These are phyloP conservation scores for Mormyrus lacerda DNA, from an alignment of 2,113 vertebrate genomes.

Conservation along the genomic window DNA sequence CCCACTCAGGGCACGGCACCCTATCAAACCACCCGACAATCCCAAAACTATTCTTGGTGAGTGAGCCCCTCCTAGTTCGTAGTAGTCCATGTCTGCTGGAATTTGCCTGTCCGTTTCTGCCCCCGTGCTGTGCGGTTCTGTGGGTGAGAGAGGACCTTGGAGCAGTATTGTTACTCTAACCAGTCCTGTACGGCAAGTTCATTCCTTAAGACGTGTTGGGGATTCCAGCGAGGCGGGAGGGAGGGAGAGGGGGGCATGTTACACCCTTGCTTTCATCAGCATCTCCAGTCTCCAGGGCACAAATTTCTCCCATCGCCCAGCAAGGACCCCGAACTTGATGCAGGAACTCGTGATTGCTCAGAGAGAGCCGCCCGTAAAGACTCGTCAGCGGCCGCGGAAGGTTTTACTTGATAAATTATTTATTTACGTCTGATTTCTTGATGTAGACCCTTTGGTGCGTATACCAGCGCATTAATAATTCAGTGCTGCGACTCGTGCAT, in stretches of 20 bases:
- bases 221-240: not conserved
- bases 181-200: not conserved
- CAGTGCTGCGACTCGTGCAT: not conserved
- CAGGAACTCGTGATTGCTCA: conserved; percentile 3
- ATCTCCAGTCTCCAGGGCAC: not conserved
- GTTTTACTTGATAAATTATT: conserved; percentile 12
- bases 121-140: not conserved
- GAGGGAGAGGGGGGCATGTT: not conserved
- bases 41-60: not conserved
- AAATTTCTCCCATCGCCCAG: not conserved
- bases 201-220: not conserved
- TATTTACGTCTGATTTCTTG: conserved; percentile 11
- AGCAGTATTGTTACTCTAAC: not conserved
- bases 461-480: conserved; percentile 9
- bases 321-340: not conserved
- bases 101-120: not conserved
- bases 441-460: not conserved
- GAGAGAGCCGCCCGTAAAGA: not conserved
- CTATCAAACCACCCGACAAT: not conserved
- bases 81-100: not conserved
- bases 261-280: not conserved
- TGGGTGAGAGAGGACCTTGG: not conserved
- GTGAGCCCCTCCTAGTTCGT: not conserved
- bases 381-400: not conserved
- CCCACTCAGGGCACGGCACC: not conserved